phyloP scores from a whole-genome alignment of 1,140 invertebrate genomes.

The Nasonia giraulti region DNA sequence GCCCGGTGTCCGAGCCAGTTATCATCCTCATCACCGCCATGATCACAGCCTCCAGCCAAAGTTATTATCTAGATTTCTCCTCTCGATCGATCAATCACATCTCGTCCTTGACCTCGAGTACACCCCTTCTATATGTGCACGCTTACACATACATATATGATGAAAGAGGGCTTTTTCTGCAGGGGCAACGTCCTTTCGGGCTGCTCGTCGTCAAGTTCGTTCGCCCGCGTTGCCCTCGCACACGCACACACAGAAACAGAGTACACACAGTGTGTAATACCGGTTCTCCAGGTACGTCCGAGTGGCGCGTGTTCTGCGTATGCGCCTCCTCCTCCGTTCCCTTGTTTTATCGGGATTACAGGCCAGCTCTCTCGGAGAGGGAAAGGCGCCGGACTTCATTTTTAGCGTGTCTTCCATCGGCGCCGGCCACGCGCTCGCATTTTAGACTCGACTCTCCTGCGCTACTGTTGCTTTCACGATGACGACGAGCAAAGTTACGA shows the following conservation, averaged over 20 bases:
- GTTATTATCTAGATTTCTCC: too few species aligned
- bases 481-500: constrained; percentile 49
- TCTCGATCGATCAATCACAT: not conserved
- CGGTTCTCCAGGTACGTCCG: not conserved
- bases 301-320: too few species aligned
- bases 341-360: constrained; percentile 18
- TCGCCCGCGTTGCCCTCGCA: not conserved
- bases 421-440: not conserved
- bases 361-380: not conserved
- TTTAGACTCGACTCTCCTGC: not conserved
- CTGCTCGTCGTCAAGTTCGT: not conserved
- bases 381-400: constrained; percentile 11
- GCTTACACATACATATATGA: not conserved
- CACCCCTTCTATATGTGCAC: not conserved
- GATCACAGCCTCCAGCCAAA: too few species aligned
- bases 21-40: too few species aligned
- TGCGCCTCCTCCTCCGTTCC: not conserved
- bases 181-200: constrained; percentile 14
- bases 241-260: not conserved
- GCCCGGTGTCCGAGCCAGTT: too few species aligned
- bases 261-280: not conserved
- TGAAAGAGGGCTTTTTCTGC: not conserved
- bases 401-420: constrained; percentile 29
- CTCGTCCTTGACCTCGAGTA: constrained; percentile 26
- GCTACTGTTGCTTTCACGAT: not conserved